Percentiles rank a stretch among this genome's conserved stretches.
Evolutionary conservation across 2,888 invertebrate genomes (phyloP).

Genomic region (Tachina grossa): DNA sequence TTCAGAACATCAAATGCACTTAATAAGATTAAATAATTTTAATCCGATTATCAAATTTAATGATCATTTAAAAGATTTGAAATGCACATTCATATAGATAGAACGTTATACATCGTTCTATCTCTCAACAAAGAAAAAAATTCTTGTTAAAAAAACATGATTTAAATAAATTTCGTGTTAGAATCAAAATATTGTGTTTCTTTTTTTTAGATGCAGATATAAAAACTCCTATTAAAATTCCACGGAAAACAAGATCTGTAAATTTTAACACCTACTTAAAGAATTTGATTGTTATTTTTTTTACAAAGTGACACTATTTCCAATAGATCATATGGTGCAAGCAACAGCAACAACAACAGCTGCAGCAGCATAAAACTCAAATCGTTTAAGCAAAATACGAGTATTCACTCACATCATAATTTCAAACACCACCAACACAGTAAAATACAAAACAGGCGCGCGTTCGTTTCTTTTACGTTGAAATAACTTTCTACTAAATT

Average conservation of each 20-base stretch:
- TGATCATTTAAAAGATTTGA: slow-evolving; percentile 18
- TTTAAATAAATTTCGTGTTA: slow-evolving; percentile 10
- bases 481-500: slow-evolving; percentile 59
- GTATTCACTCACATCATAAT: slow-evolving; percentile 65
- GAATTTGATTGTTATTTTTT: slow-evolving; percentile 49
- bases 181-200: neutral
- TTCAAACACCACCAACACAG: slow-evolving; percentile 68
- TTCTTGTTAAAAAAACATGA: slow-evolving; percentile 6
- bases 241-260: slow-evolving; percentile 53
- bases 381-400: slow-evolving; percentile 42
- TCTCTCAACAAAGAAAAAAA: neutral
- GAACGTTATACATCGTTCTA: neutral
- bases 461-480: slow-evolving; percentile 21
- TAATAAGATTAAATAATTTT: slow-evolving; percentile 18
- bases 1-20: neutral
- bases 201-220: neutral
- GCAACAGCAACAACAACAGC: slow-evolving; percentile 7
- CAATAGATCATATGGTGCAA: slow-evolving; percentile 43
- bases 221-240: slow-evolving; percentile 57
- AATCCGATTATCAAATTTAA: slow-evolving; percentile 18
- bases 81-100: slow-evolving; percentile 8
- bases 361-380: slow-evolving; percentile 16
- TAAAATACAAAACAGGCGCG: slow-evolving; percentile 39
- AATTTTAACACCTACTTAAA: slow-evolving; percentile 67
- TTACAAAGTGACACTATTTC: slow-evolving; percentile 57